Evolutionary conservation across 1,140 invertebrate genomes (phyloP).

Genomic region (Metaphire vulgaris): DNA sequence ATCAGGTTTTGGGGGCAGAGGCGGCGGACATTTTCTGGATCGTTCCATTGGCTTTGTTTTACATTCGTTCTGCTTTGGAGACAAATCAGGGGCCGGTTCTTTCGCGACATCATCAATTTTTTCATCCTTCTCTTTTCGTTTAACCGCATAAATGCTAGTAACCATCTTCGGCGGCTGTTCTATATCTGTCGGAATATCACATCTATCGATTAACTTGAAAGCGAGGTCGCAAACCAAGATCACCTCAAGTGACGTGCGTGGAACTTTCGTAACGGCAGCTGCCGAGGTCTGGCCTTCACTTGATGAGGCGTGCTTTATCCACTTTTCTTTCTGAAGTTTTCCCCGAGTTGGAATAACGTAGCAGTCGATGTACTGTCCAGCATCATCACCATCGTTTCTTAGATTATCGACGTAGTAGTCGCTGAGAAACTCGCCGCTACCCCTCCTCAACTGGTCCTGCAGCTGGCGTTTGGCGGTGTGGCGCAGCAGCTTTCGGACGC

Average conservation of each 20-base stretch:
- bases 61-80: not conserved
- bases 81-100: not conserved
- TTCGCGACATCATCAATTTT: not conserved
- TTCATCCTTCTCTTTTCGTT: not conserved
- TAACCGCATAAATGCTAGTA: not conserved
- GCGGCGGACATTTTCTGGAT: slow-evolving; percentile 14
- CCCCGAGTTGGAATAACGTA: slow-evolving; percentile 23
- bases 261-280: no score
- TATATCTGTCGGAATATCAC: not conserved
- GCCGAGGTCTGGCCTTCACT: not conserved
- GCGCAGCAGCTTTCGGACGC: slow-evolving; percentile 11
- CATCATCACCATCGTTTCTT: slow-evolving; percentile 2
- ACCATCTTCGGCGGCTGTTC: slow-evolving; percentile 8
- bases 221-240: not conserved
- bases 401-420: not conserved
- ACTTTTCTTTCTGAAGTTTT: slow-evolving; percentile 12
- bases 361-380: slow-evolving; percentile 19
- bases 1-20: slow-evolving; percentile 29
- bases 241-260: not conserved
- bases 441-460: slow-evolving; percentile 2
- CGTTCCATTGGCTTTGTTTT: not conserved
- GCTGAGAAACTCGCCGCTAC: slow-evolving; percentile 6
- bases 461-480: not conserved
- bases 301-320: slow-evolving; percentile 17
- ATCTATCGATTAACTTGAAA: not conserved